Evolutionary conservation across 2,797 vertebrate species (phyloP).

Genomic region (Stomatorhinus walkeri): DNA sequence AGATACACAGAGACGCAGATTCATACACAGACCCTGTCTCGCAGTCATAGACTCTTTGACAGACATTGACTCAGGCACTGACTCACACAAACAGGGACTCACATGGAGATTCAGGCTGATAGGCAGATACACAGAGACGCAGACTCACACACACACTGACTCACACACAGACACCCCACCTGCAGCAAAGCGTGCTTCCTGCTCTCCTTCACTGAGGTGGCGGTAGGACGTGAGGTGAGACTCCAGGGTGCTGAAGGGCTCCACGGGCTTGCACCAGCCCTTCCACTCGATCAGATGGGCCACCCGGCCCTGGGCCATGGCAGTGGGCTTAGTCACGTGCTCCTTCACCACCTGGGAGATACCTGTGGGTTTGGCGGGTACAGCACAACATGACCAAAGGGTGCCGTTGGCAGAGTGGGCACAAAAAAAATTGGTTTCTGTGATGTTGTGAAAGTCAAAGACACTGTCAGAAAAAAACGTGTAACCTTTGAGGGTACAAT

Average conservation of each 20-base stretch:
- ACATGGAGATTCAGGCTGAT: neutral
- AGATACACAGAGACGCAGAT: neutral
- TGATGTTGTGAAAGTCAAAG: neutral
- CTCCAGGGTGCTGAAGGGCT: conserved; percentile 68
- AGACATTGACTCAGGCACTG: neutral
- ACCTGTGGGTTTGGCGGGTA: conserved; percentile 50
- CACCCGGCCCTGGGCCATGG: conserved; percentile 93
- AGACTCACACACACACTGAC: neutral
- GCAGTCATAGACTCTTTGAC: neutral
- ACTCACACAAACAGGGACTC: neutral
- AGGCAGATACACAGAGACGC: neutral
- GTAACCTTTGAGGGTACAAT: neutral
- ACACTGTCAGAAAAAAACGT: neutral
- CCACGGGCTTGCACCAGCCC: conserved; percentile 87
- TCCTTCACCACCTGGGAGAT: conserved; percentile 96
- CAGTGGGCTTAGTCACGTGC: conserved; percentile 95
- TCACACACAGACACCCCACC: conserved; percentile 51
- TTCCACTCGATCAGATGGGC: conserved; percentile 99
- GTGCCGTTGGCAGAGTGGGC: neutral
- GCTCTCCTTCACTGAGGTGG: conserved; percentile 88
- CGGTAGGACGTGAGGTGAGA: conserved; percentile 90
- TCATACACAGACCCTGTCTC: neutral
- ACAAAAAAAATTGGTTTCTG: neutral
- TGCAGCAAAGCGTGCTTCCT: conserved; percentile 94
- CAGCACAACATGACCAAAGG: neutral